phyloP scores from a whole-genome alignment of 92 coral and sea anemone species.

The Heliopora coerulea region DNA sequence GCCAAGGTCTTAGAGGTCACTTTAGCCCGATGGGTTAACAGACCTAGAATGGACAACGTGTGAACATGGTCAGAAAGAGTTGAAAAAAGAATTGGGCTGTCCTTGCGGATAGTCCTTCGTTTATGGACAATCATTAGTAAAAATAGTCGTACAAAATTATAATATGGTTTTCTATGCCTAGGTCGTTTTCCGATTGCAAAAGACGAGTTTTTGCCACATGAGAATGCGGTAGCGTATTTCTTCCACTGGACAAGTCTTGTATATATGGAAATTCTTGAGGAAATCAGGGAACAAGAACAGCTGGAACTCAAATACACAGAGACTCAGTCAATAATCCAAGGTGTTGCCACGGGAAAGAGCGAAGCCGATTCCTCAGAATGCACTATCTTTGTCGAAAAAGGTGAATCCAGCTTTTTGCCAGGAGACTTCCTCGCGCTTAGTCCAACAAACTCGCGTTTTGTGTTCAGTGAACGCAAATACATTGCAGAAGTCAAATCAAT shows the following conservation, averaged over 20 bases:
- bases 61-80: no score
- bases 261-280: slow-evolving; percentile 60
- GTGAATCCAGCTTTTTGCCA: slow-evolving; percentile 13
- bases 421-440: slow-evolving; percentile 67
- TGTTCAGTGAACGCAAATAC: slow-evolving; percentile 56
- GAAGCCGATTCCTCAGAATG: slow-evolving; percentile 3
- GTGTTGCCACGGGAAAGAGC: neutral
- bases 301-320: neutral
- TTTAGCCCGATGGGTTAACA: no score
- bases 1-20: no score
- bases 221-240: slow-evolving; percentile 60
- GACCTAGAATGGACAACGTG: no score
- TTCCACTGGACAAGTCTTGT: slow-evolving; percentile 69
- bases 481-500: slow-evolving; percentile 54
- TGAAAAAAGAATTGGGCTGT: no score
- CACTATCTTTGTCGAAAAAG: slow-evolving; percentile 10
- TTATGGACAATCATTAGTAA: no score
- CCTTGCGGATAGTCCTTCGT: no score
- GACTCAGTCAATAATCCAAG: neutral
- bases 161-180: slow-evolving; percentile 1
- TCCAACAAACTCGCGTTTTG: slow-evolving; percentile 41
- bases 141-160: neutral
- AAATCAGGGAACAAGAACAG: slow-evolving; percentile 54
- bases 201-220: slow-evolving; percentile 45
- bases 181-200: slow-evolving; percentile 54